Base-by-base conservation (phyloP, 2,888 invertebrate genomes). In the Melipona beecheii region DNA sequence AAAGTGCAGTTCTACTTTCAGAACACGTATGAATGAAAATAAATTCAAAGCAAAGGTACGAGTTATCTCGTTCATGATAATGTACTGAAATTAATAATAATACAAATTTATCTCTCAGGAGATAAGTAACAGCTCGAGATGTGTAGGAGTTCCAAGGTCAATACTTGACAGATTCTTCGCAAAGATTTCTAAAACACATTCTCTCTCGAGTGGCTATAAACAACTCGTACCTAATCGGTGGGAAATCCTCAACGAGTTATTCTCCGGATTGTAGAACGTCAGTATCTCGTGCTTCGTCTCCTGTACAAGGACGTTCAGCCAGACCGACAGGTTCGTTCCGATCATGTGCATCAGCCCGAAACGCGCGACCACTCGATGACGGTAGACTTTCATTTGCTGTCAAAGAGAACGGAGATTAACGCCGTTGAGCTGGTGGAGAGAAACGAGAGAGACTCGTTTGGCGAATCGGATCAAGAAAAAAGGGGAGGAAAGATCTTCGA, bases 281-380 rank as follows among this genome's bases (percentile, higher is more conserved):
- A 98, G 96, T 88, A 99, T 98, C 95, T 99, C 98, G 94, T 98
- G 99, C 94, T 99, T 98, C 0, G 99, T 99, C 95, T 99, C 99
- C 94, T 98, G 98, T 4, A 99, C 97, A 49, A 99, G 96, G 0
- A 98, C 98, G 93, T 98, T 98, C 62, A 99, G 95, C 99, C 99
- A 99, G 27, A 99, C 99, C 89, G 99, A 99, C 73, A 99, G 95
- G 95, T 99, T 99, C 19, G 99, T 99, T 43, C 99, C 99, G 79
- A 99, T 98, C 98, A 99, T 98, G 94, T 99, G 99, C 99, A 99
- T 99, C 81, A 99, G 95, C 2, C 99, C 99, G 92, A 99, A 99
- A 85, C 99, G 96, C 0, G 99, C 99, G 81, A 98, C 96, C 85
- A 98, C 96, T 94, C 97, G 97, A 94, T 98, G 98, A 90, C 97